phyloP scores from a whole-genome alignment of 92 coral and sea anemone genomes.

The Bergia sp. region DNA sequence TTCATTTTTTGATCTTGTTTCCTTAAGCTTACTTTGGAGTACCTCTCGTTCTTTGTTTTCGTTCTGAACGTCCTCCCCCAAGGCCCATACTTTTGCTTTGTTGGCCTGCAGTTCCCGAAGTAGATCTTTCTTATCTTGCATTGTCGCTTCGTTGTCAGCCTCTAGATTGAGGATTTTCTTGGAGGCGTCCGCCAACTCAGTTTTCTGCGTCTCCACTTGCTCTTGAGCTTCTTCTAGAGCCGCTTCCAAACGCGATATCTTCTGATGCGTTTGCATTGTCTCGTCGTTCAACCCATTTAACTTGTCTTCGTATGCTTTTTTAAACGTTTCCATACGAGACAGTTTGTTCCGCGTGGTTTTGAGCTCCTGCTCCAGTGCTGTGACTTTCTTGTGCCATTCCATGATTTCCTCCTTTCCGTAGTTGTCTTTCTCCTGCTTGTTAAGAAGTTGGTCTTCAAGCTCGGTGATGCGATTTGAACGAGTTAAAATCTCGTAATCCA shows the following conservation, averaged over 20 bases:
- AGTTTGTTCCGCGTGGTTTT: constrained; percentile 83
- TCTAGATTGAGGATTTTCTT: constrained; percentile 46
- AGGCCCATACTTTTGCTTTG: constrained; percentile 53
- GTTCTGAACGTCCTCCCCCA: constrained; percentile 60
- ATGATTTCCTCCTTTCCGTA: constrained; percentile 60
- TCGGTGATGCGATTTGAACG: constrained; percentile 63
- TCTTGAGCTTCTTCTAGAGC: constrained; percentile 57
- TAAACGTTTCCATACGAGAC: constrained; percentile 68
- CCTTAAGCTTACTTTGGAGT: constrained; percentile 54
- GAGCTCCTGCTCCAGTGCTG: constrained; percentile 80
- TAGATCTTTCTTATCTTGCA: constrained; percentile 57
- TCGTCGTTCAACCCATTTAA: constrained; percentile 58
- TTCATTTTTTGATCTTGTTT: constrained; percentile 47
- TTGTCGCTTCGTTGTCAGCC: constrained; percentile 44
- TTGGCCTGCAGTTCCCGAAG: constrained; percentile 60
- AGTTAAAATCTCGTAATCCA: constrained; percentile 55
- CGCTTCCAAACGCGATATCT: constrained; percentile 55
- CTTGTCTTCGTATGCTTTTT: constrained; percentile 65
- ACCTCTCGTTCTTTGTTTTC: constrained; percentile 58
- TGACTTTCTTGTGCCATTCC: constrained; percentile 75
- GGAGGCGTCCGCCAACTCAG: constrained; percentile 52
- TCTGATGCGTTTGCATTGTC: constrained; percentile 58
- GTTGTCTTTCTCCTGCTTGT: constrained; percentile 54
- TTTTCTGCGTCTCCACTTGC: constrained; percentile 42
- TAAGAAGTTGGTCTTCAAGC: constrained; percentile 56